Base-by-base conservation (phyloP, 1,140 invertebrate species). In the Diachasmimorpha longicaudata region DNA sequence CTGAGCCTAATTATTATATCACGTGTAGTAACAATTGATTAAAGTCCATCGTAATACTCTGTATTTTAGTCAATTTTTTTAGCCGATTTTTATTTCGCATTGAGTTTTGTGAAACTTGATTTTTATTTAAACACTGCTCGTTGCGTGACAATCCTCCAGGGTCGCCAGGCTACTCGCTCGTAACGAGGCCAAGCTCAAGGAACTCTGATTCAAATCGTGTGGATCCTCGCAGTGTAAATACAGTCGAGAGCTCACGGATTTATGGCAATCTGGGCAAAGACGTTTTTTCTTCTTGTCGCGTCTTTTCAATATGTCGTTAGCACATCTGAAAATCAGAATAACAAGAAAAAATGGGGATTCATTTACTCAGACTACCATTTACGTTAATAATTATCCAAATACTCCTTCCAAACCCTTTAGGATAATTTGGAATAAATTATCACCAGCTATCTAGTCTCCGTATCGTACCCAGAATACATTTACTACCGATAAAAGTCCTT, bases 281-380 rank as follows among this genome's bases (percentile, higher is more conserved):
- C 88, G 89, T 78, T 89, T 91, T 78, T 92, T 93, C 83, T 92
- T 93, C 79, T 93, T 92, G 77, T 93, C 93, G 23, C 92, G 89
- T 70, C 90, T 87, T 44, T 93, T 89, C 75, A 94, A 85, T 42
- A 94, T 90, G 77, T 94, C 93, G 80, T 93, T 91, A 19, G 93
- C 93, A 83, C 93, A 94, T 84, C 93, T 94, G 81, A 25, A 67
- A 72, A 16, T 25, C 39, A 74, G 14, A 68, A 4, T 36, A 23
- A 52, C 14, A 52, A 16, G n/a, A 52, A 52, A 9, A 46, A 46
- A 46, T 46, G 31, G 31, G 31, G 31, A 31, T 31, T 31, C 2
- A 31, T 31, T 31, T 2, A 31, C 2, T 31, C 2, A 6, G 31
- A 6, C 6, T 31, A 31, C 6, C 6, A 31, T 31, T 31, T 31